phyloP scores from a whole-genome alignment of 2,888 invertebrate species.

The Geophilus truncorum region DNA sequence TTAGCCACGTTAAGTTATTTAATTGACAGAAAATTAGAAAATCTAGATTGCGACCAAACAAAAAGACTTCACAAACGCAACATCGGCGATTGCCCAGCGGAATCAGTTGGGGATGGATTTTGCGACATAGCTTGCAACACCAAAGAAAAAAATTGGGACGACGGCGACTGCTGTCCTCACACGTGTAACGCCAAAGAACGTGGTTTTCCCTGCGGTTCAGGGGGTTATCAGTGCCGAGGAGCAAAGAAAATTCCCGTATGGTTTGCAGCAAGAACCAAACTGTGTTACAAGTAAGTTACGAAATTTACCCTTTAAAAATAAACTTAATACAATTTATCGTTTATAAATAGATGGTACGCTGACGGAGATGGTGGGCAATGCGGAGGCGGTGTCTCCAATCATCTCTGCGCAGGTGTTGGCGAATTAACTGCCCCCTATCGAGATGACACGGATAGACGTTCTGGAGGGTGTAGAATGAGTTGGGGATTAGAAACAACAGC shows the following conservation, averaged over 20 bases:
- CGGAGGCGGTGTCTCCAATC: slow-evolving; percentile 23
- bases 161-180: slow-evolving; percentile 29
- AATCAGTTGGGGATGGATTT: slow-evolving; percentile 22
- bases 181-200: not conserved
- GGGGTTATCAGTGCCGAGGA: slow-evolving; percentile 23
- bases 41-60: not conserved
- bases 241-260: slow-evolving; percentile 20
- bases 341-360: not conserved
- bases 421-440: slow-evolving; percentile 29
- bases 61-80: not conserved
- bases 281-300: slow-evolving; percentile 17
- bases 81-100: not conserved
- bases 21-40: not conserved
- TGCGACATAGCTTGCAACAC: not conserved
- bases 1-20: too few species aligned
- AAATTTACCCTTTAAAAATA: not conserved
- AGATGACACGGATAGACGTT: slow-evolving; percentile 34
- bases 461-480: slow-evolving; percentile 36
- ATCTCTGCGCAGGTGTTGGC: slow-evolving; percentile 31
- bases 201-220: slow-evolving; percentile 23
- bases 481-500: slow-evolving; percentile 32
- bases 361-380: slow-evolving; percentile 34
- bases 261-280: slow-evolving; percentile 18
- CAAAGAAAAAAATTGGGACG: not conserved
- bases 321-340: too few species aligned